A percentile compares a stretch with the other conserved stretches of the same genome.
Evolutionary conservation across 2,888 invertebrate species (phyloP).

Genomic region (Patella depressa): DNA sequence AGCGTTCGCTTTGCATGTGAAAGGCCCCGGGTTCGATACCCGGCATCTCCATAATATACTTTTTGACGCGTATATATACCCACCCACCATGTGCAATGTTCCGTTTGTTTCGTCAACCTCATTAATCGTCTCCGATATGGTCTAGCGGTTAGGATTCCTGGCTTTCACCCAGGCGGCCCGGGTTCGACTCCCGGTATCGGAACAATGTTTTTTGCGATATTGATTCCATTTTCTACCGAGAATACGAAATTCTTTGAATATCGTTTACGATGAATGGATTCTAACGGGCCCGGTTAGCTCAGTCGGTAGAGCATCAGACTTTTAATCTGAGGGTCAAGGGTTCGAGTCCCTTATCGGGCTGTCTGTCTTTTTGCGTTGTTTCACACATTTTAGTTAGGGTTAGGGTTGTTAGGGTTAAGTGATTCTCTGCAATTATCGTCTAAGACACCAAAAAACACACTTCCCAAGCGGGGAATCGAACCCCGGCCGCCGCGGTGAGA

Average conservation of each 20-base stretch:
- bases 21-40: slow-evolving; percentile 29
- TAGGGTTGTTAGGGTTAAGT: neutral
- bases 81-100: too few relatives aligned
- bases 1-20: slow-evolving; percentile 28
- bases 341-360: slow-evolving; percentile 33
- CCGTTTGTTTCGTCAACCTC: too few relatives aligned
- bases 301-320: slow-evolving; percentile 39
- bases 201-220: neutral
- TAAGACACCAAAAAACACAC: too few relatives aligned
- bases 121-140: neutral
- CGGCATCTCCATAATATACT: slow-evolving; percentile 19
- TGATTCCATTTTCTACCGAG: too few relatives aligned
- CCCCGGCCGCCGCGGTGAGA: too few relatives aligned
- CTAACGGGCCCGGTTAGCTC: slow-evolving; percentile 24
- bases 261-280: too few relatives aligned
- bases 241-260: too few relatives aligned
- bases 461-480: too few relatives aligned
- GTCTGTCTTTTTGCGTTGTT: too few relatives aligned
- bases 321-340: slow-evolving; percentile 40
- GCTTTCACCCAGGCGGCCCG: slow-evolving; percentile 6
- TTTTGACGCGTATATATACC: too few relatives aligned
- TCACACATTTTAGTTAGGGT: too few relatives aligned
- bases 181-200: slow-evolving; percentile 6
- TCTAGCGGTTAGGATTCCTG: slow-evolving; percentile 3
- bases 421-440: too few relatives aligned